Conservation (phyloP, 2,888 invertebrate genomes). For the Acleris sparsana region DNA sequence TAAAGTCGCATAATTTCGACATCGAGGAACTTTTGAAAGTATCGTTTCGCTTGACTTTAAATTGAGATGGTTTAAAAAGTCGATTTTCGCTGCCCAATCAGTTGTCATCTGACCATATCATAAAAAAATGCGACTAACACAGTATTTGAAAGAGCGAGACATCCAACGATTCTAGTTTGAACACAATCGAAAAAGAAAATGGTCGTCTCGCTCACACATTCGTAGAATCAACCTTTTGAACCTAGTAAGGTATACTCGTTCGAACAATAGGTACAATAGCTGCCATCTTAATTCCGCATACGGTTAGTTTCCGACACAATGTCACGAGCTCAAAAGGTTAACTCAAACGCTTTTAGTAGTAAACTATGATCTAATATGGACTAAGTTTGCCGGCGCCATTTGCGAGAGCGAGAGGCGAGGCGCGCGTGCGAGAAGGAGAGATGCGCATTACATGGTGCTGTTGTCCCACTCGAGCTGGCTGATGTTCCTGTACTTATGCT, state of each 20-base stretch:
- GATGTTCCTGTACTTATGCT: conserved; percentile 88
- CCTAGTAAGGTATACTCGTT: neutral
- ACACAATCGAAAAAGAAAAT: no score
- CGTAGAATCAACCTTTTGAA: neutral
- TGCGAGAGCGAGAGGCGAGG: conserved; percentile 39
- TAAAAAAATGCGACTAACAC: no score
- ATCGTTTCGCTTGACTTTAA: neutral
- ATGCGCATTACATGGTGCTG: conserved; percentile 87
- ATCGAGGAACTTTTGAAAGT: neutral
- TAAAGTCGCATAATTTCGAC: conserved; percentile 4
- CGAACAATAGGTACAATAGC: neutral
- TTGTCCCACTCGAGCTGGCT: conserved; percentile 91
- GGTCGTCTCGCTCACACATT: no score
- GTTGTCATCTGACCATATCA: no score
- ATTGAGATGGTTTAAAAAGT: no score
- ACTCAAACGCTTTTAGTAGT: neutral
- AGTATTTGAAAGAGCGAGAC: no score
- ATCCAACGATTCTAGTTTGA: no score
- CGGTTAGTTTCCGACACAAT: neutral
- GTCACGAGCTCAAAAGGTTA: neutral
- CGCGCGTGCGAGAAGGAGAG: conserved; percentile 42
- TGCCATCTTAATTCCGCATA: neutral
- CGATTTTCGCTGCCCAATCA: no score
- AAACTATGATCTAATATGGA: conserved; percentile 21
- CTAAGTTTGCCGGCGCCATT: conserved; percentile 12